Percentiles rank a stretch among this genome's conserved stretches.
Evolutionary conservation across 2,888 invertebrate species (phyloP).

Genomic region (Agrochola lota): DNA sequence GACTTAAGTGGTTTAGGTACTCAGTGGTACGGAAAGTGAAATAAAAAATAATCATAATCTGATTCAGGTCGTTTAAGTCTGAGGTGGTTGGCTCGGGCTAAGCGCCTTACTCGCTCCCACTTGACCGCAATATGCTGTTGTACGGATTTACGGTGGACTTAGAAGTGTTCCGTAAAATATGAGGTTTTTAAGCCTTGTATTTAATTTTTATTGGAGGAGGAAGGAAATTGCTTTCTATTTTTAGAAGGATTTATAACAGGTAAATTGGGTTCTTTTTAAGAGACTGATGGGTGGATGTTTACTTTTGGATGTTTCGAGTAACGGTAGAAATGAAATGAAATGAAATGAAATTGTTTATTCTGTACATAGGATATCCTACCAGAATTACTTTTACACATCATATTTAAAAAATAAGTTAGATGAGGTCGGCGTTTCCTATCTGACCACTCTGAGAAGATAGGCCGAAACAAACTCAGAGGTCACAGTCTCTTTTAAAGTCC

Average conservation of each 20-base stretch:
- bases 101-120: slow-evolving; percentile 81
- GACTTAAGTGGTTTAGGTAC: slow-evolving; percentile 60
- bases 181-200: not conserved
- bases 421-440: too few species aligned
- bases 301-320: not conserved
- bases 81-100: slow-evolving; percentile 72
- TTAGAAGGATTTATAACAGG: not conserved
- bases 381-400: too few species aligned
- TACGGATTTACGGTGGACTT: slow-evolving; percentile 64
- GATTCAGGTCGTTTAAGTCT: slow-evolving; percentile 78
- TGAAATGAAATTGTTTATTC: too few species aligned
- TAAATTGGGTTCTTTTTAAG: not conserved
- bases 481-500: too few species aligned
- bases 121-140: slow-evolving; percentile 79
- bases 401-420: too few species aligned
- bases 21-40: slow-evolving; percentile 68
- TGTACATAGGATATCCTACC: too few species aligned
- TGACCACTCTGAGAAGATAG: too few species aligned
- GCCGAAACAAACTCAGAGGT: too few species aligned
- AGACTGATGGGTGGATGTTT: not conserved
- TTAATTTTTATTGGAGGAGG: slow-evolving; percentile 1
- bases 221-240: slow-evolving; percentile 9
- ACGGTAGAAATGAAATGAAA: too few species aligned
- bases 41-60: slow-evolving; percentile 78
- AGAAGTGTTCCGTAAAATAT: slow-evolving; percentile 52